Conservation (phyloP, 2,888 invertebrate genomes). For the Trisateles emortualis region DNA sequence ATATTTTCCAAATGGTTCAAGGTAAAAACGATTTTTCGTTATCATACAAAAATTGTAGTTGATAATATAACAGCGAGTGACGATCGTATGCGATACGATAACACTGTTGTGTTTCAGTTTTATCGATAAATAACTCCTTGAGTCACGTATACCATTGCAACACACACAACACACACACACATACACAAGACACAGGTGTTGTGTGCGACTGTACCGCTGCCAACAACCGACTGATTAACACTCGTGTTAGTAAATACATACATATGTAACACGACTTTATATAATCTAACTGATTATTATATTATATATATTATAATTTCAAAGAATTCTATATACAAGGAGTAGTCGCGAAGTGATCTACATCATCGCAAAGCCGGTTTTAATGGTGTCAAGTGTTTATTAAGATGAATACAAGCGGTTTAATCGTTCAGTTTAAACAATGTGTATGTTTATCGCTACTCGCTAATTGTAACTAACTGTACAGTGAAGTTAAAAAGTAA, state of each 20-base stretch:
- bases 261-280: constrained; percentile 32
- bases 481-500: constrained; percentile 37
- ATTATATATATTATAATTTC: constrained; percentile 46
- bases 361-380: constrained; percentile 38
- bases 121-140: constrained; percentile 72
- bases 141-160: constrained; percentile 81
- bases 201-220: constrained; percentile 39
- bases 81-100: constrained; percentile 80
- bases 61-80: constrained; percentile 65
- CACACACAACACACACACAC: too few relatives aligned
- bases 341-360: constrained; percentile 39
- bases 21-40: constrained; percentile 67
- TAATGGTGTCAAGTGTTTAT: constrained; percentile 53
- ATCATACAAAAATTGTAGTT: constrained; percentile 69
- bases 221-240: constrained; percentile 16
- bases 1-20: constrained; percentile 60
- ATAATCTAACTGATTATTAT: constrained; percentile 33
- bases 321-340: constrained; percentile 30
- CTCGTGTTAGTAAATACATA: constrained; percentile 44
- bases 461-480: constrained; percentile 60
- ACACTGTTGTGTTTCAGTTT: constrained; percentile 73
- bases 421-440: constrained; percentile 54
- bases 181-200: constrained; percentile 65
- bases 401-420: constrained; percentile 46
- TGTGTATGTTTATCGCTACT: constrained; percentile 47